Evolutionary conservation across 1,140 invertebrate genomes (phyloP).

Genomic region (Oreohelix idahoensis): DNA sequence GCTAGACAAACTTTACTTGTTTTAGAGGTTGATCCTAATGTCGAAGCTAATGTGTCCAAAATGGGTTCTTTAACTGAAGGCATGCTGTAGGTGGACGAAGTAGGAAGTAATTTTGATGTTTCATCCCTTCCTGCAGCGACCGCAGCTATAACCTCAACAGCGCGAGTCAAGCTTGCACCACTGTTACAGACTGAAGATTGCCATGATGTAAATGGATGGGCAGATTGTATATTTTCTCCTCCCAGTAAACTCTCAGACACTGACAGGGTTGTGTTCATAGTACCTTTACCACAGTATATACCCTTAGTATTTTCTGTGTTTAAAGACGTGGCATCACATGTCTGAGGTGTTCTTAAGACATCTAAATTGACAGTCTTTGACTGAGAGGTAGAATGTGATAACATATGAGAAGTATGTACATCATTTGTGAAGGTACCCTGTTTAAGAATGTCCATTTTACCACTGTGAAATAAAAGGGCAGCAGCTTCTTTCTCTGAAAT

Average conservation of each 20-base stretch:
- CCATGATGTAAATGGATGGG: not conserved
- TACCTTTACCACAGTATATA: not conserved
- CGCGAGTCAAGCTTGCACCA: not conserved
- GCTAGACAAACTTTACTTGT: not conserved
- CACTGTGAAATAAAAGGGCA: not conserved
- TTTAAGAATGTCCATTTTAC: not conserved
- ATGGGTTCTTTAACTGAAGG: constrained; percentile 30
- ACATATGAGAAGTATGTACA: not conserved
- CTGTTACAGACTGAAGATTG: not conserved
- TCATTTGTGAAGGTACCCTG: not conserved
- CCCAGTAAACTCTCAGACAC: not conserved
- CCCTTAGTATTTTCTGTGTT: not conserved
- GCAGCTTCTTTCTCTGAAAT: not conserved
- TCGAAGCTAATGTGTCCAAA: constrained; percentile 11
- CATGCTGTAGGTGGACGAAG: not conserved
- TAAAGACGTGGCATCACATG: not conserved
- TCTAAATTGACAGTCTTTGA: not conserved
- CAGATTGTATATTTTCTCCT: not conserved
- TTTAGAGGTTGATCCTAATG: not conserved
- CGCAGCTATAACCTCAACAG: not conserved
- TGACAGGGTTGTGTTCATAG: not conserved
- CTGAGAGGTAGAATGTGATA: not conserved
- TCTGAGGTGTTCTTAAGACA: not conserved
- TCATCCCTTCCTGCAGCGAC: not conserved
- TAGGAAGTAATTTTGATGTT: not conserved